A percentile compares a stretch with the other conserved stretches of the same genome.
Evolutionary conservation across 2,113 vertebrate species (phyloP).

Genomic region (Psammodynastes pulverulentus): DNA sequence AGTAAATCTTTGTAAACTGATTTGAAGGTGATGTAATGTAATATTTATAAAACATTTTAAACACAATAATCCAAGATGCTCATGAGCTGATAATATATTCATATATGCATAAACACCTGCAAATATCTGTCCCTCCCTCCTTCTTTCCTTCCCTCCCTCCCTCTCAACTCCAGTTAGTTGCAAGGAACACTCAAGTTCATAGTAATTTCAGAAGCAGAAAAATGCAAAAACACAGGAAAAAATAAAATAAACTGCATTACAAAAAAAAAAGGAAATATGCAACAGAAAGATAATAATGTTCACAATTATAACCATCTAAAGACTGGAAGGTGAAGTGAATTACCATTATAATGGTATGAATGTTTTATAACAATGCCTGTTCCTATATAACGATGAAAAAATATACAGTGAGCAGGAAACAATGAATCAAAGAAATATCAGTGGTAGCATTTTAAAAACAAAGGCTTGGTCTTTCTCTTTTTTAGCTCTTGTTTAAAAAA

Average conservation of each 20-base stretch:
- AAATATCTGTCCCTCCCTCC: not conserved
- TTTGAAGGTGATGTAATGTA: conserved; percentile 37
- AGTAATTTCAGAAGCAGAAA: conserved; percentile 14
- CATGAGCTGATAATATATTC: conserved; percentile 40
- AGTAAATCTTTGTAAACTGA: conserved; percentile 48
- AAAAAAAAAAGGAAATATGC: not conserved
- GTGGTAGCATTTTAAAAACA: conserved; percentile 27
- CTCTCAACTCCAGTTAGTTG: not conserved
- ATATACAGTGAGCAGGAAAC: not conserved
- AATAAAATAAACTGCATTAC: not conserved
- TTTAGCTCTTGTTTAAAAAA: conserved; percentile 17
- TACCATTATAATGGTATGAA: not conserved
- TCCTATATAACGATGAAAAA: not conserved
- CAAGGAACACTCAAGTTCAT: not conserved
- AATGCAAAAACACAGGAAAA: not conserved
- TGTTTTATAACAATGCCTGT: conserved; percentile 12
- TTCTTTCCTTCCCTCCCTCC: not conserved
- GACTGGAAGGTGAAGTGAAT: not conserved
- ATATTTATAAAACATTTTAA: conserved; percentile 49
- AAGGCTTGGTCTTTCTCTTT: conserved; percentile 22
- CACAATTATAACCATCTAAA: conserved; percentile 3
- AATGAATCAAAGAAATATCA: not conserved
- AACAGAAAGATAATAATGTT: not conserved
- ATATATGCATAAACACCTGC: conserved; percentile 11
- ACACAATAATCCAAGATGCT: conserved; percentile 45